These are phyloP conservation scores for Alligator mississippiensis DNA, from an alignment of 2,113 vertebrate species.

Conservation along the genomic window DNA sequence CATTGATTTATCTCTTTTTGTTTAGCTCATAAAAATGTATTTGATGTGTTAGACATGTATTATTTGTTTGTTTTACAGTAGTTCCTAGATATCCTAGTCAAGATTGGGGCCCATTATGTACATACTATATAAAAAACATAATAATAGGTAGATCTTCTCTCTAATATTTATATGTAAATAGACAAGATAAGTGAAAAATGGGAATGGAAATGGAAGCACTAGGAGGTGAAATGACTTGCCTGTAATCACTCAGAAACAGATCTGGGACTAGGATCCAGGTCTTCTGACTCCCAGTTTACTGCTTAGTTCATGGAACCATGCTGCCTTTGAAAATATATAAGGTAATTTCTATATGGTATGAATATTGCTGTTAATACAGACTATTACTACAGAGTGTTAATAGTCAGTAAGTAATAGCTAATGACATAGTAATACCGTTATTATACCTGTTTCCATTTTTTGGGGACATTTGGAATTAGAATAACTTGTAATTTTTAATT, in stretches of 20 bases:
- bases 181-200: background rate
- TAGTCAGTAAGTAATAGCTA: background rate
- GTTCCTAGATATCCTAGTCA: background rate
- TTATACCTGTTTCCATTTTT: background rate
- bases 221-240: background rate
- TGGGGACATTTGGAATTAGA: background rate
- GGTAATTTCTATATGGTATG: background rate
- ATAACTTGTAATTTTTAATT: background rate
- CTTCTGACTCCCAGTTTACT: rapidly evolving
- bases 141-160: background rate
- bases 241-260: background rate
- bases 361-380: background rate
- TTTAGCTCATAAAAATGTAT: background rate
- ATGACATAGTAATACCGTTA: background rate
- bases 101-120: background rate
- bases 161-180: background rate
- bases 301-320: background rate
- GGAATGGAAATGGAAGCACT: background rate
- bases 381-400: rapidly evolving
- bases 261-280: background rate
- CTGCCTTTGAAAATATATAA: background rate
- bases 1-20: background rate
- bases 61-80: background rate
- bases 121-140: background rate
- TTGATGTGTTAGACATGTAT: background rate